Evolutionary conservation across 1,140 invertebrate species (phyloP).

Genomic region (Araneus ventricosus): DNA sequence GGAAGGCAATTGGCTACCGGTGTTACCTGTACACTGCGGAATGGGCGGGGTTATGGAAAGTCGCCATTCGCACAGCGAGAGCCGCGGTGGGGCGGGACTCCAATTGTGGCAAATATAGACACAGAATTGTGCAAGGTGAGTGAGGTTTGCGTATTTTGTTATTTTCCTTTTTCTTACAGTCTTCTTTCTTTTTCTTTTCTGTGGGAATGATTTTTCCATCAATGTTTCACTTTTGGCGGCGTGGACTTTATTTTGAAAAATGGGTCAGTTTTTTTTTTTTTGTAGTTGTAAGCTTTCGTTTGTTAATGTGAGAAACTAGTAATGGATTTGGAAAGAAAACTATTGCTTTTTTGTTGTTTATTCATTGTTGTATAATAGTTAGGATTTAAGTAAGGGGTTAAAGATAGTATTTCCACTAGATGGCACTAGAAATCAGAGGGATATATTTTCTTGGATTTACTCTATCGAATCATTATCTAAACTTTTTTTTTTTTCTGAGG

Average conservation of each 20-base stretch:
- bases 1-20: constrained; percentile 69
- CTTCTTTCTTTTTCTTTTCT: not conserved
- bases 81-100: constrained; percentile 4
- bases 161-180: constrained; percentile 5
- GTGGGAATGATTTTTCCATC: constrained; percentile 30
- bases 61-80: constrained; percentile 60
- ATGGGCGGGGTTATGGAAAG: constrained; percentile 47
- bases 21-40: constrained; percentile 60
- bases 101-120: constrained; percentile 33
- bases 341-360: not conserved
- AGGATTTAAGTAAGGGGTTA: not conserved
- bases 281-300: not conserved
- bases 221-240: constrained; percentile 1
- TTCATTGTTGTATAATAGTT: not conserved
- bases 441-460: not conserved
- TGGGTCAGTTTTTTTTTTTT: not conserved
- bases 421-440: not conserved
- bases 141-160: constrained; percentile 50
- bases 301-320: not conserved
- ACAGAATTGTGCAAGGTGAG: constrained; percentile 21
- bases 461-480: too few relatives aligned
- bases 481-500: too few relatives aligned
- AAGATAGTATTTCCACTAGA: not conserved
- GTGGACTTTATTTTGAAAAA: not conserved
- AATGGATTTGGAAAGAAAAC: not conserved